These are phyloP conservation scores for Uloborus diversus DNA, from an alignment of 1,140 invertebrate species.

Conservation along the genomic window DNA sequence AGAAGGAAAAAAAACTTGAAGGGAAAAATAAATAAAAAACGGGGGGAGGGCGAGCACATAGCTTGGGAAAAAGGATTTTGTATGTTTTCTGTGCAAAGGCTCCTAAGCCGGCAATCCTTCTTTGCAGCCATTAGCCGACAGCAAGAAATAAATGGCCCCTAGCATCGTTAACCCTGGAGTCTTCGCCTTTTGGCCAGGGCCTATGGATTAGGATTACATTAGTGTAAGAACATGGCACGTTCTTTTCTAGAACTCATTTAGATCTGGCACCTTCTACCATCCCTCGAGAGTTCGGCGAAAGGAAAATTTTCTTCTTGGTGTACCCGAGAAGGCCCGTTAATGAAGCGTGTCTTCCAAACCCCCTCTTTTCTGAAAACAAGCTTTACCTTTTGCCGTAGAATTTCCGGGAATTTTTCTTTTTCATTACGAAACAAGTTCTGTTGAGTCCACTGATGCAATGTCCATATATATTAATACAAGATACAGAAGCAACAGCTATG, in stretches of 20 bases:
- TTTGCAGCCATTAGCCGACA: conserved; percentile 37
- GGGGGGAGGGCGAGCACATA: conserved; percentile 35
- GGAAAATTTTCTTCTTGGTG: conserved; percentile 44
- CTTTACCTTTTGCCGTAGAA: conserved; percentile 37
- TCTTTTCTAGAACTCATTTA: conserved; percentile 54
- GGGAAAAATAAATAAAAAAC: background rate
- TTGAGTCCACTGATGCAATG: no score
- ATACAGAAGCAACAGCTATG: conserved; percentile 22
- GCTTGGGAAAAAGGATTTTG: conserved; percentile 55
- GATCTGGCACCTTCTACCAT: conserved; percentile 50
- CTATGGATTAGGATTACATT: conserved; percentile 56
- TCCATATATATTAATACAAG: conserved; percentile 45
- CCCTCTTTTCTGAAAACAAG: conserved; percentile 24
- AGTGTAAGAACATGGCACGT: conserved; percentile 51
- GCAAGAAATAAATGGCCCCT: conserved; percentile 48
- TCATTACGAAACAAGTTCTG: conserved; percentile 23
- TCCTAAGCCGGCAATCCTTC: conserved; percentile 55
- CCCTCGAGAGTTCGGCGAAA: conserved; percentile 16
- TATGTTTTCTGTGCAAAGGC: conserved; percentile 49
- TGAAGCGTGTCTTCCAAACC: conserved; percentile 40
- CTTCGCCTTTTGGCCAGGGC: conserved; percentile 44
- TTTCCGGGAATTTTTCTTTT: conserved; percentile 20
- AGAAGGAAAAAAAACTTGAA: conserved; percentile 14
- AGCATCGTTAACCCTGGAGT: conserved; percentile 48
- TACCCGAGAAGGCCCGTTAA: conserved; percentile 16